A percentile compares a stretch with the other conserved stretches of the same genome.
phyloP scores from a whole-genome alignment of 2,797 vertebrate genomes.

The Neomorphus geoffroyi region DNA sequence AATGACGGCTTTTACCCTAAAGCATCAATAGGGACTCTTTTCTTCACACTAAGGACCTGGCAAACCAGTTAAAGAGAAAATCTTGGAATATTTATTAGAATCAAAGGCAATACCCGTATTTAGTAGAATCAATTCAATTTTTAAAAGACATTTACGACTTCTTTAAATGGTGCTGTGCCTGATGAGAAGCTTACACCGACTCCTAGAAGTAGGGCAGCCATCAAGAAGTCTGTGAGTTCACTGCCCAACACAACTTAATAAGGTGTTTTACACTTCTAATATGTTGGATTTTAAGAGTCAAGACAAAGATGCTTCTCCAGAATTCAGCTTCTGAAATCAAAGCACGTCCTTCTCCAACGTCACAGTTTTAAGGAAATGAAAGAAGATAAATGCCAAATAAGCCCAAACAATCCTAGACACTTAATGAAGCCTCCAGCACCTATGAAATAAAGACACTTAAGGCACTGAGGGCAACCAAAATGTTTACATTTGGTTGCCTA shows the following conservation, averaged over 20 bases:
- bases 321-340: neutral
- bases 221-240: neutral
- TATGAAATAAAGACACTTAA: neutral
- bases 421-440: neutral
- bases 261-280: neutral
- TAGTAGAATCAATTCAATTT: neutral
- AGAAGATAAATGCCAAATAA: neutral
- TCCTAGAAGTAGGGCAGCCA: neutral
- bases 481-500: neutral
- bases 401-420: neutral
- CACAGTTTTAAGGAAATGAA: neutral
- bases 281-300: neutral
- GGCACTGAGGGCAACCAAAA: neutral
- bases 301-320: neutral
- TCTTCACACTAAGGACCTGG: neutral
- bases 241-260: neutral
- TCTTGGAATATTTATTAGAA: neutral
- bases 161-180: neutral
- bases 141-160: neutral
- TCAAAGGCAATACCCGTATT: too few relatives aligned
- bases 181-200: neutral
- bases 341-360: rapidly evolving
- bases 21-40: neutral
- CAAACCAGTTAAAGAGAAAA: too few relatives aligned
- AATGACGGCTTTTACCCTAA: neutral